Percentiles rank a stretch among this genome's conserved stretches.
Conservation (phyloP, 2,797 vertebrate species). For the Vipera ursinii region DNA sequence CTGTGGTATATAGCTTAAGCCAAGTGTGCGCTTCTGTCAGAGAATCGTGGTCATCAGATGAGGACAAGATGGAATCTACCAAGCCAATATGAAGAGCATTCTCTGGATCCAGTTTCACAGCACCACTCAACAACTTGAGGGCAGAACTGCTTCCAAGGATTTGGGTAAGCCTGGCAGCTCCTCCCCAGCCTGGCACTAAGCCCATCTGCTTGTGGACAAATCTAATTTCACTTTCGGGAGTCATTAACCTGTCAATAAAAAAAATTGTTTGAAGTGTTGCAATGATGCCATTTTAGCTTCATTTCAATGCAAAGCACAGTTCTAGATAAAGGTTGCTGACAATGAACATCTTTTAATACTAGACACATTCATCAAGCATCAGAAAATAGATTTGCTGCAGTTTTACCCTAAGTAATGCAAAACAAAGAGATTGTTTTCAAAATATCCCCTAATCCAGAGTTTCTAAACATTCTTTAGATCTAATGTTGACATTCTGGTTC, state of each 20-base stretch:
- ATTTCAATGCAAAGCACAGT: neutral
- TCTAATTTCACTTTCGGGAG: conserved; percentile 82
- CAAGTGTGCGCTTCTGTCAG: conserved; percentile 78
- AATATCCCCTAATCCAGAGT: neutral
- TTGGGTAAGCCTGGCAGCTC: conserved; percentile 79
- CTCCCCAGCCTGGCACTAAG: conserved; percentile 94
- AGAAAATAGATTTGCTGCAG: neutral
- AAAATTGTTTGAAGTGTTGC: neutral
- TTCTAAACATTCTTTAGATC: neutral
- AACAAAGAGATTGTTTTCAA: neutral
- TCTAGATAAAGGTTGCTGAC: neutral
- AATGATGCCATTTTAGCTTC: neutral
- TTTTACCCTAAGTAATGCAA: neutral
- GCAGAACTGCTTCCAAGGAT: conserved; percentile 80
- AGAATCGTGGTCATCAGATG: conserved; percentile 28
- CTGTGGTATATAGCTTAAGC: conserved; percentile 77
- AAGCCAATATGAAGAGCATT: conserved; percentile 78
- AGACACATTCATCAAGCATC: neutral
- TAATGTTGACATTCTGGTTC: neutral
- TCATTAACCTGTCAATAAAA: conserved; percentile 82
- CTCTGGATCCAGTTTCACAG: conserved; percentile 73
- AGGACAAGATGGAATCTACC: conserved; percentile 72
- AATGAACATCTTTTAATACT: neutral
- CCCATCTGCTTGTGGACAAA: conserved; percentile 97
- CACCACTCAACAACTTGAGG: conserved; percentile 81